A percentile compares a stretch with the other conserved stretches of the same genome.
Evolutionary conservation across 2,113 vertebrate species (phyloP).

Genomic region (Limanda limanda): DNA sequence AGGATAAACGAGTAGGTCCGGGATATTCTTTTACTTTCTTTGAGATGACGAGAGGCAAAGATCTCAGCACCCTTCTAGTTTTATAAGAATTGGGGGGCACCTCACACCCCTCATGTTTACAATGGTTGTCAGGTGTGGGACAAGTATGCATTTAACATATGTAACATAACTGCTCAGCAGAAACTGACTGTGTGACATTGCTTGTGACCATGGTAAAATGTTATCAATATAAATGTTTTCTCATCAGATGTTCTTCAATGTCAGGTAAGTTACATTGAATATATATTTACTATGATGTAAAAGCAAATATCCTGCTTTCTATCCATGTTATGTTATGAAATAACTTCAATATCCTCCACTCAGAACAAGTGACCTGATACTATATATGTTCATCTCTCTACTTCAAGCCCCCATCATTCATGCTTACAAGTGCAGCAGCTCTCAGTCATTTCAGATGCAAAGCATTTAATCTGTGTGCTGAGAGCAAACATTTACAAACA

Average conservation of each 20-base stretch:
- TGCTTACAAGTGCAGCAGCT: too few species aligned
- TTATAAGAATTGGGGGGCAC: background rate
- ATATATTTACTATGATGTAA: background rate
- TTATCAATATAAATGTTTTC: too few species aligned
- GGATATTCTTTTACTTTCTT: too few species aligned
- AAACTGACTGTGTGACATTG: too few species aligned
- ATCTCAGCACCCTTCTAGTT: too few species aligned
- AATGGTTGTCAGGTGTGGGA: background rate
- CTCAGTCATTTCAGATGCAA: too few species aligned
- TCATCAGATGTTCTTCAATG: too few species aligned
- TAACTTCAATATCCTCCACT: background rate
- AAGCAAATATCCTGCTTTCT: background rate
- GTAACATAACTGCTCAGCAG: too few species aligned
- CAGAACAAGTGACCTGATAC: background rate
- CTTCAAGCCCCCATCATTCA: background rate
- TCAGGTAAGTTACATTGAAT: background rate
- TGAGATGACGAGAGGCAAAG: too few species aligned
- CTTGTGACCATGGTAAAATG: too few species aligned
- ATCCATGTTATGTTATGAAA: background rate
- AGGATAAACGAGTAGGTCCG: too few species aligned
- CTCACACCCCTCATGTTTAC: background rate
- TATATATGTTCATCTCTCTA: slow-evolving; percentile 1
- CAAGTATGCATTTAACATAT: background rate
- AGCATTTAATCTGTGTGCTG: background rate
- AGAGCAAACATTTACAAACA: slow-evolving; percentile 38